Evolutionary conservation across 2,888 invertebrate species (phyloP).

Genomic region (Serrognathus titanus): DNA sequence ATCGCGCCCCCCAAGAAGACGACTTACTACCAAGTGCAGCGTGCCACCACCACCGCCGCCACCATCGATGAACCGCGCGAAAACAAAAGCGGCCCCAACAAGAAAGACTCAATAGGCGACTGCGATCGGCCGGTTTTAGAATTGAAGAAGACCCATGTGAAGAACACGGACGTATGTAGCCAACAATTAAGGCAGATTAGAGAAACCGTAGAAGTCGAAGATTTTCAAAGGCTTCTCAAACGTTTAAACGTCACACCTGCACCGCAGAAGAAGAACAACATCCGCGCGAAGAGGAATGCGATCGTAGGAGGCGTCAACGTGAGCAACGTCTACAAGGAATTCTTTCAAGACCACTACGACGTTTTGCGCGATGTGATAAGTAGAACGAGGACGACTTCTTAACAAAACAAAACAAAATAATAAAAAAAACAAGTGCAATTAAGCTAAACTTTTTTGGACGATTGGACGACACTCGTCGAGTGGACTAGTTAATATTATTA

Average conservation of each 20-base stretch:
- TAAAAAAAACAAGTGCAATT: no score
- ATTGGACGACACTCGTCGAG: no score
- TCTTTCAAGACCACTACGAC: constrained; percentile 15
- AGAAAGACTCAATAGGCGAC: constrained; percentile 4
- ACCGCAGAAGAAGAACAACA: constrained; percentile 51
- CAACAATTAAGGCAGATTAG: constrained; percentile 53
- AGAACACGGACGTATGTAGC: constrained; percentile 31
- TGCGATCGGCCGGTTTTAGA: constrained; percentile 9
- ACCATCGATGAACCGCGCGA: not conserved
- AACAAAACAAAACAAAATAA: no score
- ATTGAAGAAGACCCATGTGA: constrained; percentile 36
- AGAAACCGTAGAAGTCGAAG: constrained; percentile 59
- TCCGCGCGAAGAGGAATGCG: not conserved
- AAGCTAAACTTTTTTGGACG: no score
- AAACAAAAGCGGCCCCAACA: constrained; percentile 3
- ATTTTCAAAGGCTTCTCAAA: constrained; percentile 63
- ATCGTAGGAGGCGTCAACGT: constrained; percentile 15
- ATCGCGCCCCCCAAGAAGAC: constrained; percentile 1
- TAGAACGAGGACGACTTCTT: no score
- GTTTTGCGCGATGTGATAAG: not conserved
- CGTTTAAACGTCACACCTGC: constrained; percentile 49
- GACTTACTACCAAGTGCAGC: not conserved
- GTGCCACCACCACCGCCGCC: not conserved
- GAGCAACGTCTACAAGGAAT: constrained; percentile 27
- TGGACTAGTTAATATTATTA: no score